Conservation (phyloP, 2,113 vertebrate species). For the Callithrix jacchus region DNA sequence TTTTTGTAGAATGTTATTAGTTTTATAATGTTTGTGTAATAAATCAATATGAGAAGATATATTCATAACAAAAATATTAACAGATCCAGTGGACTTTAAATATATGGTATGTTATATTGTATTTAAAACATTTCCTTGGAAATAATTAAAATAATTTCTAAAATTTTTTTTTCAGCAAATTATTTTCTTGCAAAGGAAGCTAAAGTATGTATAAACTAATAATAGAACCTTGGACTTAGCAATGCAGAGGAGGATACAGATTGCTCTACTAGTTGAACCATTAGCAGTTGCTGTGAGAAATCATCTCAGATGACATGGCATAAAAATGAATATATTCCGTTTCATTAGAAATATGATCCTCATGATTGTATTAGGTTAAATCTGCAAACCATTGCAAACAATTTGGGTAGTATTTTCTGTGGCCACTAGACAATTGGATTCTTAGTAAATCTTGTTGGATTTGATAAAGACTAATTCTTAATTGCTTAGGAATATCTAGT, state of each 20-base stretch:
- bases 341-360: background rate
- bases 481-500: conserved; percentile 2
- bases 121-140: background rate
- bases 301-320: background rate
- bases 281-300: conserved; percentile 39
- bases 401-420: conserved; percentile 11
- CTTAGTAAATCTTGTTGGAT: conserved; percentile 17
- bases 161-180: conserved; percentile 8
- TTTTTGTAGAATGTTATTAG: conserved; percentile 23
- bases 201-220: background rate
- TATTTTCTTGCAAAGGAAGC: conserved; percentile 23
- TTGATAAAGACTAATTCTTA: conserved; percentile 25
- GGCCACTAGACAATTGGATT: background rate
- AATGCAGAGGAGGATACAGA: background rate
- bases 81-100: background rate
- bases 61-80: background rate
- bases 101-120: background rate
- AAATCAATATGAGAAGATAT: background rate
- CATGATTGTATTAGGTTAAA: background rate
- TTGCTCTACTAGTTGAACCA: background rate
- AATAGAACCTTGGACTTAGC: background rate
- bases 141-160: conserved; percentile 6
- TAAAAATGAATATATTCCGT: conserved; percentile 7
- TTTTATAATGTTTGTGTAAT: conserved; percentile 15
- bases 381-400: background rate